Base-by-base conservation (phyloP, 1,140 invertebrate genomes). In the Lepidostoma basale region DNA sequence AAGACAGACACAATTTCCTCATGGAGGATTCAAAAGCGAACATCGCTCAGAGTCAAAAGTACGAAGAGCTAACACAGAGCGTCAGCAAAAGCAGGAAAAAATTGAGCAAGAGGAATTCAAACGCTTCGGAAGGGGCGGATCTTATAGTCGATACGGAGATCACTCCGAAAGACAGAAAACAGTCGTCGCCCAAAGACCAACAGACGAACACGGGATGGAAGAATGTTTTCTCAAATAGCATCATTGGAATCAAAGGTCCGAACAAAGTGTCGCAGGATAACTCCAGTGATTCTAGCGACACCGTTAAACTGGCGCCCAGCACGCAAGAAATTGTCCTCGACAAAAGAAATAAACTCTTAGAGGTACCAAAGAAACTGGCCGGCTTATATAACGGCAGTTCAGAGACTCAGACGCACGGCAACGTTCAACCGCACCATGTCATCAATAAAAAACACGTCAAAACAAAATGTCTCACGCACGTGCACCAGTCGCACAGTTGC, bases 371-470 rank as follows among this genome's bases (percentile, higher is more conserved):
- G 52, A 68, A 68, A 56, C 9, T 66, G 12, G 18, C 67, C n/a
- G 58, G 25, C 54, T 14, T 49, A 9, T 72, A 59, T 22, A 72
- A 58, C 49, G 56, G 23, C 9, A 28, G 14, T 25, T 39, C 28
- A 30, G 63, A 66, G 23, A 68, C 12, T 56, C 23, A 60, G 40
- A 44, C 56, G 9, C 54, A 60, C 22, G 64, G 30, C 22, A 56
- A 40, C 39, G 23, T 56, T 12, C 56, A 62, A 25, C 59, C 39
- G 25, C 52, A 68, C 62, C 59, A 58, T 52, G 23, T 33, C 40
- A 68, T 28, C 26, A 68, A 33, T 44, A 72, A 68, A 33, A 69
- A 73, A 59, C 67, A 67, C 60, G 45, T 49, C 36, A 70, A 70
- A 16, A 42, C 40, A 8, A 73, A 73, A 58, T 70, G 72, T 56